These are phyloP conservation scores for Aegypius monachus DNA, from an alignment of 2,113 vertebrate genomes.

Conservation along the genomic window DNA sequence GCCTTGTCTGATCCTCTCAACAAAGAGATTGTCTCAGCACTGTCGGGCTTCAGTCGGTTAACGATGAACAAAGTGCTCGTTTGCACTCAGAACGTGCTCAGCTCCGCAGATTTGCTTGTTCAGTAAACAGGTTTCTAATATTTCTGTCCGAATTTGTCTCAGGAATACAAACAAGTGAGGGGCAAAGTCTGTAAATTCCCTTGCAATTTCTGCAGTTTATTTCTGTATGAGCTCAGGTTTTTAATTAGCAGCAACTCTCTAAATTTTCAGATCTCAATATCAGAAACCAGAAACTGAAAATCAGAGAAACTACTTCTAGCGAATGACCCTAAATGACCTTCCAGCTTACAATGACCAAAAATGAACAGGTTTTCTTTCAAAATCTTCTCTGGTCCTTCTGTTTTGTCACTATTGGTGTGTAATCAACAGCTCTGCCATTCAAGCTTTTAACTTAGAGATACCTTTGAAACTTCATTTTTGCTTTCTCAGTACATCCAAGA, in stretches of 20 bases:
- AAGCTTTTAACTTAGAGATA: background rate
- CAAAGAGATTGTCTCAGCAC: background rate
- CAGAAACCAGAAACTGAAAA: background rate
- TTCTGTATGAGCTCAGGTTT: background rate
- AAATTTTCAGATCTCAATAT: background rate
- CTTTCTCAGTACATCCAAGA: background rate
- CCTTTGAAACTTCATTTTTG: background rate
- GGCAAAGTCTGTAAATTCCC: background rate
- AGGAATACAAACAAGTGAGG: background rate
- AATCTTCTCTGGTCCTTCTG: background rate
- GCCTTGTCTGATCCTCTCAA: background rate
- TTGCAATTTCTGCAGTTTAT: background rate
- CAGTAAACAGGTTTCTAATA: background rate
- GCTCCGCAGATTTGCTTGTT: background rate
- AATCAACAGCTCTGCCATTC: background rate
- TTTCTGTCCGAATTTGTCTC: background rate
- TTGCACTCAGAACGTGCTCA: background rate
- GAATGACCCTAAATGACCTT: background rate
- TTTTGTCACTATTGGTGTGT: background rate
- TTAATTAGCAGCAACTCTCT: background rate
- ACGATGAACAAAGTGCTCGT: background rate
- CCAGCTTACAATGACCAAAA: background rate
- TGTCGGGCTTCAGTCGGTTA: fast-evolving
- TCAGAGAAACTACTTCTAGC: background rate
- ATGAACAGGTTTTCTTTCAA: background rate